These are phyloP conservation scores for Fregetta grallaria DNA, from an alignment of 2,113 vertebrate species.

Conservation along the genomic window DNA sequence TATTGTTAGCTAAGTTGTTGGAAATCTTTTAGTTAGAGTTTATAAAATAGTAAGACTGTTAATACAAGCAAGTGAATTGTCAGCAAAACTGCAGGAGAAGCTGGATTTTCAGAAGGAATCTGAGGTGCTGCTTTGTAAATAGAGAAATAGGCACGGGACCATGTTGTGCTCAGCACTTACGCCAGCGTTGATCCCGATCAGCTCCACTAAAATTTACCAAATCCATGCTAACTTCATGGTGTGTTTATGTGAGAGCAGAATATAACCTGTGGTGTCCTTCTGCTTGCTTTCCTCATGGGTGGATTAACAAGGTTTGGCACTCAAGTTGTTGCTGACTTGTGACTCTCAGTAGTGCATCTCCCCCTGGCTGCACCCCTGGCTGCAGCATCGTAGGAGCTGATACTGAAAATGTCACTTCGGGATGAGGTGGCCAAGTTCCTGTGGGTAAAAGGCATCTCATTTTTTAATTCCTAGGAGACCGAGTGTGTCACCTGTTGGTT, in stretches of 20 bases:
- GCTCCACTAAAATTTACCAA: neutral
- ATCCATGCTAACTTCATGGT: neutral
- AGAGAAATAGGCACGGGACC: neutral
- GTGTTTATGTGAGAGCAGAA: neutral
- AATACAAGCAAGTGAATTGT: neutral
- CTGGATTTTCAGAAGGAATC: neutral
- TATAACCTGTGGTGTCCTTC: neutral
- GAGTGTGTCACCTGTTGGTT: neutral
- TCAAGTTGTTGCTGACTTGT: neutral
- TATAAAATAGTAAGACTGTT: neutral
- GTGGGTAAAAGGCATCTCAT: neutral
- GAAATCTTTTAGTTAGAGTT: neutral
- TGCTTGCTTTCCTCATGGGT: neutral
- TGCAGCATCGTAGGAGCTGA: neutral
- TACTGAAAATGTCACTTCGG: neutral
- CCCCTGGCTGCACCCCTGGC: neutral
- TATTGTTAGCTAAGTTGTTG: neutral
- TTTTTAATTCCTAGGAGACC: neutral
- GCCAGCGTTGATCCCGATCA: accelerated
- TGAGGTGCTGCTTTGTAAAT: neutral
- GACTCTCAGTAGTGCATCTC: neutral
- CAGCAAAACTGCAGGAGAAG: neutral
- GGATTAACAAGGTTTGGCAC: neutral
- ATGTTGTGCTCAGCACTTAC: neutral
- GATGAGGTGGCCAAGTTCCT: neutral